Base-by-base conservation (phyloP, 2,888 invertebrate species). In the Heliothis peltigera region DNA sequence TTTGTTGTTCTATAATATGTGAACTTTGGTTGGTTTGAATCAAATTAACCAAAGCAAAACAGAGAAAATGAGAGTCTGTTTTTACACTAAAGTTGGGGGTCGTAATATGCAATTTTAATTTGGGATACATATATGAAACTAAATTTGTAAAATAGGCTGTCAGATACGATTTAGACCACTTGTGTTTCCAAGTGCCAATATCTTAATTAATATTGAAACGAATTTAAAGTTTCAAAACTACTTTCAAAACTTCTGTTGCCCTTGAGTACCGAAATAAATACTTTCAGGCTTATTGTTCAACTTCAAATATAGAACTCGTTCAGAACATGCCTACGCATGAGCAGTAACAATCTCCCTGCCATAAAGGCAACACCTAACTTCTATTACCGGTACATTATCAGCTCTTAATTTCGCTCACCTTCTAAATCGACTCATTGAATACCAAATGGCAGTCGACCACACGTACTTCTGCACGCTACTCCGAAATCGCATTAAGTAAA, bases 361-460 rank as follows among this genome's bases (percentile, higher is more conserved):
- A 68, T 46, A 70, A 53, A 55, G 56, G 22, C 53, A 55, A 19
- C 55, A 22, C 56, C 21, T 7, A 55, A 65, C 55, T 75, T 18
- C 62, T 75, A 77, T 73, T 76, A 77, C 67, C 56, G 61, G 64
- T 65, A 79, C 61, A 78, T 79, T 79, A 71, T 70, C 64, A 65
- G 67, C 68, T 65, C 67, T 70, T 72, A 65, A 71, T 77, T 77
- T 75, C 71, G 73, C 68, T 79, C 77, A 81, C 79, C 67, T 84
- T 84, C 83, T 85, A 88, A 87, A 88, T 86, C 84, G 82, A 75
- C 86, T 90, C 87, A 89, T 90, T 91, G 90, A 91, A 87, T 90
- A 88, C 86, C 89, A 90, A 91, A 92, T 90, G 79, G 69, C 59
- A 69, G 59, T 78, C 75, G 87, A 82, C 86, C 86, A 85, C 88